Evolutionary conservation across 2,888 invertebrate genomes (phyloP), one percentile per base, ranked within the genome.

Genomic region (Rhimphoctona megacephalus): DNA sequence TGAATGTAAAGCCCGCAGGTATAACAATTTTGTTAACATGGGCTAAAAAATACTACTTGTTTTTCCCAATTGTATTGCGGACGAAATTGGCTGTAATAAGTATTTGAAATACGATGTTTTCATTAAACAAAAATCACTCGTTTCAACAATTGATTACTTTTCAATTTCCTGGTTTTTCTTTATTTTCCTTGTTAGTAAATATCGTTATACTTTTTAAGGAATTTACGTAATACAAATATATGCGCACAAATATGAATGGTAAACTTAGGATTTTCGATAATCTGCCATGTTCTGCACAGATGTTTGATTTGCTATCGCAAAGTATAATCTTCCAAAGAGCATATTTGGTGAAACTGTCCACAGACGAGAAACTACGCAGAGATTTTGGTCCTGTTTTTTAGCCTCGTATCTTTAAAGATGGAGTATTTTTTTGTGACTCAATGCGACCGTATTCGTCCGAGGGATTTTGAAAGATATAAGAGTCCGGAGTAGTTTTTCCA

Each of bases 401-500:
- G 25, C 17, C 17, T 61, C 6, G 30, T 30, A 61, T 61, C 61
- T 61, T 30, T 17, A 30, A 49, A 19, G 70, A 70, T 70, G 17
- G 46, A 46, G 49, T 22, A 43, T 52, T 49, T 73, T 33, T 57
- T 30, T 33, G 57, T 49, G 39, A 36, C 69, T 49, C 36, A 19
- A 66, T 66, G 39, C 73, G 46, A 46, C 46, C 61, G 30, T 82
- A 14, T 70, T 49, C 33, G 46, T 22, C 61, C 61, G 46, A 69
- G 52, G 30, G 52, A 66, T 25, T 25, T 30, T 9, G 25, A 36
- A 6, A 11, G 72, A 49, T 66, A n/a, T 14, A 11, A 14, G 46
- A 70, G 17, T 25, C 57, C 46, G 57, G 46, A 69, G 77, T 66
- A 72, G 72, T 67, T 85, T 85, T 85, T 78, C 73, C 49, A 49